These are phyloP conservation scores for Congeria kusceri DNA, from an alignment of 2,888 invertebrate species.

Conservation along the genomic window DNA sequence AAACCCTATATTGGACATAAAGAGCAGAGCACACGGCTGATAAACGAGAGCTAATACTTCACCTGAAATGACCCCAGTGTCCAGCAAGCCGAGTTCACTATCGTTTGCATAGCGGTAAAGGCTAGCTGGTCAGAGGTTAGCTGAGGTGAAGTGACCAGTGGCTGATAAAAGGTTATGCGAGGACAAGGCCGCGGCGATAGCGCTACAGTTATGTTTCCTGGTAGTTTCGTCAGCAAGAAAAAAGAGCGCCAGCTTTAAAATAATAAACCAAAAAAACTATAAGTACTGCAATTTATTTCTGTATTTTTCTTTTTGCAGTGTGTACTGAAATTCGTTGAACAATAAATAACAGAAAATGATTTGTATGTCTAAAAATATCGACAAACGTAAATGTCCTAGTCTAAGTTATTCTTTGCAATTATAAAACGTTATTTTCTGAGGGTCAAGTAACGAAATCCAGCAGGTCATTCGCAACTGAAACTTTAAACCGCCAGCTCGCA, in stretches of 20 bases:
- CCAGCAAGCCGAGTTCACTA: conserved; percentile 49
- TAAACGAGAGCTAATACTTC: conserved; percentile 26
- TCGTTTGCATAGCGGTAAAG: conserved; percentile 23
- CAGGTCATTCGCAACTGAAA: conserved; percentile 57
- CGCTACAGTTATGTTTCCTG: neutral
- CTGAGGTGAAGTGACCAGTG: conserved; percentile 63
- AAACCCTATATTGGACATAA: neutral
- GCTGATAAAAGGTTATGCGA: conserved; percentile 48
- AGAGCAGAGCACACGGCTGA: neutral
- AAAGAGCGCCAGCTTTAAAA: conserved; percentile 4
- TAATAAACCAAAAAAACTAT: neutral
- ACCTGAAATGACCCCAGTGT: conserved; percentile 64
- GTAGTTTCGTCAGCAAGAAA: neutral
- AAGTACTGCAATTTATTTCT: neutral
- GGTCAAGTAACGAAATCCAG: conserved; percentile 24
- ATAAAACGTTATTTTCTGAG: no score
- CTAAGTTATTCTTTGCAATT: no score
- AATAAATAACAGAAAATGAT: neutral
- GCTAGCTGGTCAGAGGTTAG: conserved; percentile 45
- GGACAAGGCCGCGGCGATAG: conserved; percentile 41
- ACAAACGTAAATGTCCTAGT: no score
- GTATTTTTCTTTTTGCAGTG: neutral
- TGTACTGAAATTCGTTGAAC: neutral
- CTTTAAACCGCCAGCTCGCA: conserved; percentile 20
- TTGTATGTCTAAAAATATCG: no score